Base-by-base conservation (phyloP, 2,797 vertebrate species). In the Sus cebifrons region DNA sequence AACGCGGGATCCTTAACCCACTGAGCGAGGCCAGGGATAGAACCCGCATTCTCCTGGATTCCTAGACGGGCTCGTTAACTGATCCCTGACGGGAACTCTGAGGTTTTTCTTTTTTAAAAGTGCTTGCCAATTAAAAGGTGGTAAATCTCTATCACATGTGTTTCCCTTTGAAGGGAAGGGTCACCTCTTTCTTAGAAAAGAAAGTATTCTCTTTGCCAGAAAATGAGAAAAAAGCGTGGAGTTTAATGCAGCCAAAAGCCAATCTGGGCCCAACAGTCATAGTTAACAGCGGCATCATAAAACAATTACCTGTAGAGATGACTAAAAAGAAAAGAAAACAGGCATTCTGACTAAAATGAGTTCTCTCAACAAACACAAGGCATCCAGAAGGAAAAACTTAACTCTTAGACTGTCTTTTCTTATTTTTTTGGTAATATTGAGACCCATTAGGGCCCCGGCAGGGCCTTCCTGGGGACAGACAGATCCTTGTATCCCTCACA, bases 61-160 rank as follows among this genome's bases (percentile, higher is more conserved):
- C 44, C 44, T 49, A 49, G 44, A 7, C 44, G 44, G 44, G 44
- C 44, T 49, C 44, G 9, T 49, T 49, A 49, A 49, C 44, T 49
- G 44, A 49, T 6, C 44, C 44, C 5, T 10, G 44, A 49, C 2
- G 44, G 44, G 44, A 49, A 49, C 44, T 49, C 44, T 10, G 9
- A 49, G 73, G 73, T 82, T 82, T 87, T n/a, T 21, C 8, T 25
- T 32, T 27, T 40, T n/a, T 62, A 5, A 5, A 54, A 77, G 91
- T 27, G 87, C 21, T 25, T 88, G 79, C 32, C 70, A 84, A 77
- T 91, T 91, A 81, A 94, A 95, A 90, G 21, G 75, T 52, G 52
- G 83, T 54, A 71, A 83, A 88, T 44, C 54, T 11, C 54, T 11
- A 52, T 74, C 77, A 84, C 54, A 15, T 67, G 23, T 71, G 54